Percentiles rank a stretch among this genome's conserved stretches.
These are phyloP conservation scores for Amphipyra berbera DNA, from an alignment of 2,888 invertebrate species.

Conservation along the genomic window DNA sequence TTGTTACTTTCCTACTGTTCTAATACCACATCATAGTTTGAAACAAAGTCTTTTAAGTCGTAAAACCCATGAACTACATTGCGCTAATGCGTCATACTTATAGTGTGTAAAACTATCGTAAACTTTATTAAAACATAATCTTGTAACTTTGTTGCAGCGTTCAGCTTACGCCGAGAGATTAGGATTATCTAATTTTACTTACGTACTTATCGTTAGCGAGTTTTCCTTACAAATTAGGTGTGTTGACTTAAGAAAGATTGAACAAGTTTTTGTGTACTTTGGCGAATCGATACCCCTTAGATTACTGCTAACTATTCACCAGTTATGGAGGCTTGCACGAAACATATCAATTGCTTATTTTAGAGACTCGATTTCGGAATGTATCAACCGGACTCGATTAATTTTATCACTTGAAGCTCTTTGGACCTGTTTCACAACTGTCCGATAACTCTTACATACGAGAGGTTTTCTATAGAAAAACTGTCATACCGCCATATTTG, in stretches of 20 bases:
- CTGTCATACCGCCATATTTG: too few relatives aligned
- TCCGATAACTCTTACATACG: too few relatives aligned
- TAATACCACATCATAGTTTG: constrained; percentile 5
- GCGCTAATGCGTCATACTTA: constrained; percentile 42
- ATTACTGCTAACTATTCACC: too few relatives aligned
- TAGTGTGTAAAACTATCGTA: constrained; percentile 32
- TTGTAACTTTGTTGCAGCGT: constrained; percentile 32
- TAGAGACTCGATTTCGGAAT: too few relatives aligned
- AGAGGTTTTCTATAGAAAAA: too few relatives aligned
- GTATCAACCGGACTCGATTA: too few relatives aligned
- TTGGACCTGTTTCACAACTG: too few relatives aligned
- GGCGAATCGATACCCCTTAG: neutral
- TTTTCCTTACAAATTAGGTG: constrained; percentile 6
- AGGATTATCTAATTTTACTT: constrained; percentile 34
- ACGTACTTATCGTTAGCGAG: constrained; percentile 9
- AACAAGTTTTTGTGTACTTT: neutral
- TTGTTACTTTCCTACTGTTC: neutral
- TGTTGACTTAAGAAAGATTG: constrained; percentile 10
- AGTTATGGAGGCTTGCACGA: too few relatives aligned
- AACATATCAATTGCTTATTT: too few relatives aligned
- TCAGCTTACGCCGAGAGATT: constrained; percentile 23
- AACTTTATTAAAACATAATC: constrained; percentile 48
- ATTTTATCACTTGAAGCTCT: too few relatives aligned
- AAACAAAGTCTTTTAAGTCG: constrained; percentile 30
- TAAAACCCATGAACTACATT: constrained; percentile 39